phyloP scores from a whole-genome alignment of 2,888 invertebrate genomes.

The Aelia acuminata region DNA sequence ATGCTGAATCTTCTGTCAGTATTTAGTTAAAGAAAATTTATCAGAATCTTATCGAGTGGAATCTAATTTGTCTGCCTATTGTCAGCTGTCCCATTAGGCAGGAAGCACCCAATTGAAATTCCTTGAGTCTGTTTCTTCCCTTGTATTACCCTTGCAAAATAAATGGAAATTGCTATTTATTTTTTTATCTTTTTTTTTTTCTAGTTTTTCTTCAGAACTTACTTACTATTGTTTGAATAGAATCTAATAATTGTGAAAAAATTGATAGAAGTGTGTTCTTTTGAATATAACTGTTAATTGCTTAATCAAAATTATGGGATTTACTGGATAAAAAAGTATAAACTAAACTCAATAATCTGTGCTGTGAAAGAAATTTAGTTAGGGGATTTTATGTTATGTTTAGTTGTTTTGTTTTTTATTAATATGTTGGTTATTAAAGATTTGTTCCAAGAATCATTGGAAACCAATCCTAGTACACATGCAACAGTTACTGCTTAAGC shows the following conservation, averaged over 20 bases:
- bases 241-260: too few relatives aligned
- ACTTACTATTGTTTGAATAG: too few relatives aligned
- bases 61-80: neutral
- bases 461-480: too few relatives aligned
- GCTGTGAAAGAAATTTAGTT: too few relatives aligned
- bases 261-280: neutral
- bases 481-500: too few relatives aligned
- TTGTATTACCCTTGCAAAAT: constrained; percentile 12
- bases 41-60: constrained; percentile 33
- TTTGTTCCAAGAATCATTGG: too few relatives aligned
- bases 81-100: constrained; percentile 46
- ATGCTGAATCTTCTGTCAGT: neutral
- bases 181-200: neutral
- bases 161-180: neutral
- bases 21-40: neutral
- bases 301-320: too few relatives aligned
- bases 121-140: constrained; percentile 33
- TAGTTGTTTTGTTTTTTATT: too few relatives aligned
- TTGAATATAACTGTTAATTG: neutral
- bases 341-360: too few relatives aligned
- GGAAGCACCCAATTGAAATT: constrained; percentile 30
- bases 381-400: too few relatives aligned
- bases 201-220: neutral
- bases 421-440: too few relatives aligned
- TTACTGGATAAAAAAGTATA: too few relatives aligned